These are phyloP conservation scores for Drosophila atripex DNA, from an alignment of 2,888 invertebrate species.

Conservation along the genomic window DNA sequence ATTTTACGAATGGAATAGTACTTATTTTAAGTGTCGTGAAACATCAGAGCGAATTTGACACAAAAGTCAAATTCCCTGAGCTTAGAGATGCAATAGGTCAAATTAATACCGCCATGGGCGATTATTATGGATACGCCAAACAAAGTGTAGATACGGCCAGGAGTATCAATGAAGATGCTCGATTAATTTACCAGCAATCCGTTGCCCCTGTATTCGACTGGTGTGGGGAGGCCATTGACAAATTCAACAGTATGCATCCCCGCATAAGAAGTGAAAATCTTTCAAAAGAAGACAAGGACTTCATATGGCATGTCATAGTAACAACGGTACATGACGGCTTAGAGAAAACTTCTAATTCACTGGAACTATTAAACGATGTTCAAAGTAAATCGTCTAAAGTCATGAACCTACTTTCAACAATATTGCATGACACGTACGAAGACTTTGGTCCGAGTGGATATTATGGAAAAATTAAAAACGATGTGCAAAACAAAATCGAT, in stretches of 20 bases:
- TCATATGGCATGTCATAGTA: background rate
- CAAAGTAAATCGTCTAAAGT: background rate
- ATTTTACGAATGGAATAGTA: too few species aligned
- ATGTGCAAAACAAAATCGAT: background rate
- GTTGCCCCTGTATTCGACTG: background rate
- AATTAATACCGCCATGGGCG: too few species aligned
- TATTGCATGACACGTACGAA: background rate
- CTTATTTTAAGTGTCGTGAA: too few species aligned
- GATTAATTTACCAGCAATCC: conserved; percentile 1
- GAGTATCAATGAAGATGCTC: background rate
- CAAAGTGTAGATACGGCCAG: background rate
- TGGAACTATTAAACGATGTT: background rate
- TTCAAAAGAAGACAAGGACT: background rate
- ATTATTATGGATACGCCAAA: background rate
- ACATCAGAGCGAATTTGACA: too few species aligned
- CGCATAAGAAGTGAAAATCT: background rate
- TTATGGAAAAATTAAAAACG: background rate
- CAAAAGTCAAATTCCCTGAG: too few species aligned
- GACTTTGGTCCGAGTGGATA: background rate
- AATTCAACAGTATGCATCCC: background rate
- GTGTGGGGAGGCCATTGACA: background rate
- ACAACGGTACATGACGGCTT: background rate
- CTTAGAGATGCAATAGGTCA: too few species aligned
- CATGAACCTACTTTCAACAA: background rate
- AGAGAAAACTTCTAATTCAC: background rate